A percentile compares a stretch with the other conserved stretches of the same genome.
Conservation (phyloP, 2,797 vertebrate genomes). For the Schizopygopsis malacanthus region DNA sequence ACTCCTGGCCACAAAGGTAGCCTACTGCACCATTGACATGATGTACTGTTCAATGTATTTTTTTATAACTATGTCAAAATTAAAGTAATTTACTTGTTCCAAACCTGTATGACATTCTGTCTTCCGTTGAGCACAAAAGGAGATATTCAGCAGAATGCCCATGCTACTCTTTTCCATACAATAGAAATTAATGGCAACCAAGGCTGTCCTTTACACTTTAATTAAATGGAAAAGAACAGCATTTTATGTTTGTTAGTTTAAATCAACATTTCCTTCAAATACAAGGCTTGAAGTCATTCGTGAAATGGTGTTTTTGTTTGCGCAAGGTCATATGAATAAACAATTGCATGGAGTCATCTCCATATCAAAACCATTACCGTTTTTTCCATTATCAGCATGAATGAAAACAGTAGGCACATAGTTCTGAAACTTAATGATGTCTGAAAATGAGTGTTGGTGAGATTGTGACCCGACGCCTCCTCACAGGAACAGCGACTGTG, state of each 20-base stretch:
- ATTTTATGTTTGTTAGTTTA: neutral
- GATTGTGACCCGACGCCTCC: neutral
- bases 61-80: neutral
- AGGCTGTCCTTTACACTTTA: neutral
- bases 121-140: neutral
- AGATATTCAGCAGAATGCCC: neutral
- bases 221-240: neutral
- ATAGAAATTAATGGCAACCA: neutral
- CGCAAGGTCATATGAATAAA: conserved; percentile 1
- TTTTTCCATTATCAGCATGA: neutral
- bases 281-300: neutral
- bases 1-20: conserved; percentile 84
- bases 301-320: neutral
- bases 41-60: neutral
- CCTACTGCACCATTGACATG: neutral
- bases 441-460: neutral
- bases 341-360: neutral
- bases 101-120: neutral
- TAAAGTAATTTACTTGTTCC: neutral
- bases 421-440: neutral
- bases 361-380: neutral
- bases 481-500: conserved; percentile 92
- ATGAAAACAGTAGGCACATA: neutral
- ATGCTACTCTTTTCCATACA: conserved; percentile 13
- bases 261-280: neutral